phyloP scores from a whole-genome alignment of 2,888 invertebrate species.

The Nephrocerus scutellatus region DNA sequence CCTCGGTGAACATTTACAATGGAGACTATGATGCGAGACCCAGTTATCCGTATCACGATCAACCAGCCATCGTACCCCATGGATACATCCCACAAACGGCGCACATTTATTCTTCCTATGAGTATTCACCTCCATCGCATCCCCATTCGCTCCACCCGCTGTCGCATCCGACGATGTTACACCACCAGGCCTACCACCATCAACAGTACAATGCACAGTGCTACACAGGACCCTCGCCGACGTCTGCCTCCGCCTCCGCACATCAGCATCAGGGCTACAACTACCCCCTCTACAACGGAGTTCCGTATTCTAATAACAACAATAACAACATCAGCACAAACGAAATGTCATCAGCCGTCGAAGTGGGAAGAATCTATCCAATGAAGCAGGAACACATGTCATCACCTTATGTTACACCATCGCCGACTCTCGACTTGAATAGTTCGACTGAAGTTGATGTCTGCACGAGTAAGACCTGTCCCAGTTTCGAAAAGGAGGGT shows the following conservation, averaged over 20 bases:
- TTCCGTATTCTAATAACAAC: no score
- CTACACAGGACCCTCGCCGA: neutral
- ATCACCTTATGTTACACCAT: slow-evolving; percentile 42
- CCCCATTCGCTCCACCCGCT: no score
- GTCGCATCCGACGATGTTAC: slow-evolving; percentile 7
- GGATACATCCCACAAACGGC: slow-evolving; percentile 26
- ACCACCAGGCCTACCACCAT: slow-evolving; percentile 1
- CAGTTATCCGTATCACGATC: slow-evolving; percentile 27
- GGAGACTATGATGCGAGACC: slow-evolving; percentile 28
- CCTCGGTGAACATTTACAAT: slow-evolving; percentile 28
- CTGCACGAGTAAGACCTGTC: slow-evolving; percentile 27
- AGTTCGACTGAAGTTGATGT: slow-evolving; percentile 42
- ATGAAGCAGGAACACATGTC: slow-evolving; percentile 37
- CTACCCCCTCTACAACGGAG: no score
- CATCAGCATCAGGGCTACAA: no score
- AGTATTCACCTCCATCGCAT: slow-evolving; percentile 23
- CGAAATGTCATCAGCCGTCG: neutral
- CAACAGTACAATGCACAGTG: neutral
- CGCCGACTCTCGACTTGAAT: slow-evolving; percentile 42
- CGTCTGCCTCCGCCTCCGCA: slow-evolving; percentile 5
- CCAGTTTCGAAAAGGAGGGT: slow-evolving; percentile 22
- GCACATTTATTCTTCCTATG: slow-evolving; percentile 26
- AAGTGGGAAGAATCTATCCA: neutral
- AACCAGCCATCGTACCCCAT: slow-evolving; percentile 29
- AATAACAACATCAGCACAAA: slow-evolving; percentile 12